Evolutionary conservation across 92 coral and sea anemone species (phyloP), one percentile per base, ranked within the genome.

Genomic region (Micromussa lordhowensis): DNA sequence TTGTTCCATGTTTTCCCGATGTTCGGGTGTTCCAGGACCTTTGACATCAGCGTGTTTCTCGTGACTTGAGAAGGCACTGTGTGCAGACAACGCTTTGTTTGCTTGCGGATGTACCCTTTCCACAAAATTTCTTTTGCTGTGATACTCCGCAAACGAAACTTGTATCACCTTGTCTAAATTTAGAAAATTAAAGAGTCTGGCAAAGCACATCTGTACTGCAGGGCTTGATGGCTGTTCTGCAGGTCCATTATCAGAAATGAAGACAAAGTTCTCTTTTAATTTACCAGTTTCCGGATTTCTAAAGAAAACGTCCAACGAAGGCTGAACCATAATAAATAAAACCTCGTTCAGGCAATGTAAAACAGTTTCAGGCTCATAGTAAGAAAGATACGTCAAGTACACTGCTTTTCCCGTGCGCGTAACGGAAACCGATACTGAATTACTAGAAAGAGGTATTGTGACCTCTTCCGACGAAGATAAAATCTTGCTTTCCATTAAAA

Each of bases 71-170:
- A 93, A 93, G 59, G 93, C 78, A 59, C 95, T 91, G 68, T 92
- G 92, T 44, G 87, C 92, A 24, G 93, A 86, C 16, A 92, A 83
- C 2, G 91, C 93, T 83, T 83, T 90, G 78, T 90, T 90, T 2
- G 68, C 93, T 80, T 87, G 91, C 0, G 93, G 90, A 32, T 87
- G 95, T 31, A 90, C 93, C 64, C 93, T 77, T 84, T 93, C 95
- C 17, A 90, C 95, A 88, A 90, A 90, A 58, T 93, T 93, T 30
- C 90, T 30, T 81, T 93, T 90, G 89, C 93, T 93, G 68, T 93
- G 74, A 73, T 93, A 93, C 78, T 93, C 93, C 4, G 95, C 91
- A 58, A 89, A 89, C 0, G 93, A 93, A 40, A 86, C 87, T 72
- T 93, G 95, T 5, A 76, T 64, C n/a, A 93, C 87, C 44, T 68